Evolutionary conservation across 2,888 invertebrate species (phyloP), one percentile per base, ranked within the genome.

Genomic region (Anagyrus pseudococci): DNA sequence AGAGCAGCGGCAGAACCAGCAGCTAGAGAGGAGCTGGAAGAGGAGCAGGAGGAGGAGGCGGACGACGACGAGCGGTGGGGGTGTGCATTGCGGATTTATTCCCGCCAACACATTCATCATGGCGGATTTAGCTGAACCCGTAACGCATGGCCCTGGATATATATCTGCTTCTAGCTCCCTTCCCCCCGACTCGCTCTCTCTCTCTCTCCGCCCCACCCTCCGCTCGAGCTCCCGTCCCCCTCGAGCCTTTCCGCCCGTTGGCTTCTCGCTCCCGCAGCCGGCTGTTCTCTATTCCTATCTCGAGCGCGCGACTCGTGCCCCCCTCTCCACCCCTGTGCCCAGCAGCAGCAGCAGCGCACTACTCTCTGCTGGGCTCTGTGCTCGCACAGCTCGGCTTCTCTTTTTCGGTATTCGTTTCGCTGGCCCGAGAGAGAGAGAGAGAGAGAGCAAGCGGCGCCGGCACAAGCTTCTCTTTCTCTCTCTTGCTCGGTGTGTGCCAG

Each of bases 101-200:
- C 78, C 78, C 79, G 79, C 79, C 78, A 79, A 79, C 79, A 80
- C 80, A 80, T 80, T 80, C 80, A 80, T 80, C 80, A 80, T 80
- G 80, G 79, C 79, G 80, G 80, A 80, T 81, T 80, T 80, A 80
- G 80, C 80, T 80, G 79, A 81, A 80, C 79, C 80, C 80, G 80
- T 79, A 80, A 81, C 78, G 80, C 80, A 81, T 79, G 78, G 79
- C 80, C 76, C 68, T 76, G 78, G 78, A 77, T 78, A 78, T 78
- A 78, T 79, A 79, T 79, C 77, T 77, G 77, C 73, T 75, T 75
- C 75, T 72, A 72, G 74, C n/a, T n/a, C n/a, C n/a, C n/a, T n/a
- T n/a, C n/a, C n/a, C n/a, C n/a, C n/a, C n/a, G n/a, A n/a, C n/a
- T n/a, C n/a, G 74, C 76, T 73, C 48, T 33, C 49, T 46, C 63